Base-by-base conservation (phyloP, 2,113 vertebrate genomes). In the Ctenodactylus gundi region DNA sequence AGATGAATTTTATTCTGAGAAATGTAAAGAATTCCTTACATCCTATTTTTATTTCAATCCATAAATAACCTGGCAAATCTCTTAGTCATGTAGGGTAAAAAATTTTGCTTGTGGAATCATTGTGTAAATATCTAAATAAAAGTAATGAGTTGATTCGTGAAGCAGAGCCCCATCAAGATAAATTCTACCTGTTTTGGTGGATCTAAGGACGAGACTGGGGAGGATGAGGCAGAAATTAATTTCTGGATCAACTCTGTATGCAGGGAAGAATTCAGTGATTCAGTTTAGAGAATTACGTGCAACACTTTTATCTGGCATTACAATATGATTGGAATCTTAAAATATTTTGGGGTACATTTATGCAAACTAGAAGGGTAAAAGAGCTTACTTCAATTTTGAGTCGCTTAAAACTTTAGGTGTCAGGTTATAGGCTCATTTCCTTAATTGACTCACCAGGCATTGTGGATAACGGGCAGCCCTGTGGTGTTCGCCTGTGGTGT, bases 1-100 rank as follows among this genome's bases (percentile, higher is more conserved):
- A n/a, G n/a, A n/a, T n/a, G n/a, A n/a, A n/a, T n/a, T n/a, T n/a
- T n/a, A n/a, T n/a, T n/a, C n/a, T n/a, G n/a, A n/a, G n/a, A n/a
- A n/a, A n/a, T n/a, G n/a, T n/a, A n/a, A n/a, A n/a, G n/a, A n/a
- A n/a, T n/a, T n/a, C n/a, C n/a, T n/a, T n/a, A n/a, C n/a, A n/a
- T n/a, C n/a, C n/a, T 57, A 14, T 65, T 84, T 91, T 85, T 80
- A 65, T 84, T 88, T 85, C 29, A 92, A 39, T 41, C 31, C 21
- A 11, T 53, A 80, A 51, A 36, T 94, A 85, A 91, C 73, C 27
- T 51, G 23, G 31, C 62, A 88, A 44, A 62, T 27, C 4, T 89
- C 18, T 96, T 49, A 93, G 0, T 84, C 91, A 73, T 55, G 8
- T 88, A 70, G 89, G 84, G 44, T 94, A 73, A 90, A 94, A 92